Base-by-base conservation (phyloP, 2,888 invertebrate genomes). In the Heterodera filipjevi region DNA sequence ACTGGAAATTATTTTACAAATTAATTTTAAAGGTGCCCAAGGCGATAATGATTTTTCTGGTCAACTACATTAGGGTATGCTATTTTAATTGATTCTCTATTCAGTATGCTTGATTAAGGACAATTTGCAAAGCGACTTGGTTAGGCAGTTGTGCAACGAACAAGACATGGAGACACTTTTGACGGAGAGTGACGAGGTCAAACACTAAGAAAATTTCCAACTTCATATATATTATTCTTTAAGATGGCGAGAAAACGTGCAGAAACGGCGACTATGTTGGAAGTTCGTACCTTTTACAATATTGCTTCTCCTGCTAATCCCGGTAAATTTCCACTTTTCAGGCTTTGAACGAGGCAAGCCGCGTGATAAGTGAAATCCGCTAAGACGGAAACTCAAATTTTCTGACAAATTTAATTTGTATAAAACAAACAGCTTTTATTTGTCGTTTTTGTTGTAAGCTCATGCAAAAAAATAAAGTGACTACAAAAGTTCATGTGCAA, bases 41-140 rank as follows among this genome's bases (percentile, higher is more conserved):
- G 91, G 97, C 98, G 66, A 95, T 99, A 87, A 99, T 99, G 99
- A 96, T 98, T 92, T 98, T 99, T 91, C 92, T 99, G 86, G 99
- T 99, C 86, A 99, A 99, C 92, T 95, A 92, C 90, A 96, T 98
- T 79, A 94, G 97, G 90, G 96, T 78, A 14, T n/a, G n/a, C n/a
- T 33, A 0, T 27, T 33, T 71, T n/a, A 19, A n/a, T 39, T 75
- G 16, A 32, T 72, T 10, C 30, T 76, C 30, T 3, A 33, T 74
- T 27, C 5, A 27, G 39, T 16, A n/a, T n/a, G n/a, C n/a, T 66
- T 22, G 27, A 27, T 19, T 8, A 39, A 89, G 87, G 91, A 99
- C 91, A 98, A 99, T 91, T 92, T 99, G 85, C 99, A 99, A 91
- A 96, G 96, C 77, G 99, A 99, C 91, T 92, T 99, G 80, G 99